Evolutionary conservation across 2,113 vertebrate species (phyloP), one percentile per base, ranked within the genome.

Genomic region (Myiagra hebetior): DNA sequence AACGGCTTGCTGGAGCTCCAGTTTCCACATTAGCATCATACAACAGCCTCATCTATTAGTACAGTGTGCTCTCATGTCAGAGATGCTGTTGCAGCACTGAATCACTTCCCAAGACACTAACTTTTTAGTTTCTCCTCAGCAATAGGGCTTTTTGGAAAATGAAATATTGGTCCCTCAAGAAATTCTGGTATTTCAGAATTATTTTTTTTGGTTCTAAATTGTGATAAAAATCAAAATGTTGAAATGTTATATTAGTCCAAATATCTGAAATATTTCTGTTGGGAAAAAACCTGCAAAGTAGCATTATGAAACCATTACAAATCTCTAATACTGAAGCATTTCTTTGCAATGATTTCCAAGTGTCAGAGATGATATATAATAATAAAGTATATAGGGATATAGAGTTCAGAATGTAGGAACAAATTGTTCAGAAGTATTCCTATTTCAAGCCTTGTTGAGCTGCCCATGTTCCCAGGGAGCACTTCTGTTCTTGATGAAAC

Each of bases 341-440:
- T 91, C 91, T 91, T 47, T 55, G 47, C 80, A 55, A 53, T 93
- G 50, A 91, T 89, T 94, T 91, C 57, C 15, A 64, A 84, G 70
- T 96, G 91, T 92, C 95, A 88, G 82, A 86, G 42, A 91, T 82
- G 42, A 94, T 94, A 92, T 68, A 91, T 89, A 91, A 35, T 84
- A 92, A 64, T 91, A 75, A 93, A 94, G 46, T 92, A 64, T 88
- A 96, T 44, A 88, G 86, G 19, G 69, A 75, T 56, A 46, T 37
- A 88, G 90, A 86, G 79, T 90, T 92, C 83, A 82, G 88, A 84
- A 87, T n/a, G 80, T 42, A 96, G 89, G 86, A 87, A 87, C 86
- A 95, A 96, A 96, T 96, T 91, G 92, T 95, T 96, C 65, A 81
- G 96, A 91, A 96, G 85, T 81, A 68, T 94, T 91, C 80, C 86